Conservation (phyloP, 2,797 vertebrate species). For the Paguma larvata region DNA sequence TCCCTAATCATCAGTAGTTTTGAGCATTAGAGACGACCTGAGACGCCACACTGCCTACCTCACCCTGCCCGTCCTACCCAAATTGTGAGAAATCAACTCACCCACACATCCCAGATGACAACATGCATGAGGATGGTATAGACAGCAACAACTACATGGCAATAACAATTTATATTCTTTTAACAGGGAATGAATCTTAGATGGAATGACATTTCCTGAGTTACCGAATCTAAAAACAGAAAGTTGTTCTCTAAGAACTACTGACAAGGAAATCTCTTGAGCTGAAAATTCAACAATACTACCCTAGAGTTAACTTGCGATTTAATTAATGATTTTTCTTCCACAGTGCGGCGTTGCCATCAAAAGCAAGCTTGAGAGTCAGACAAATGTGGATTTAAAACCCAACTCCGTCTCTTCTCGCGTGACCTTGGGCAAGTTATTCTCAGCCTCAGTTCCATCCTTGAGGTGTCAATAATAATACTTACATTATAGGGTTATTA, state of each 20-base stretch:
- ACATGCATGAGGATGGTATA: background rate
- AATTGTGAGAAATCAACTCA: background rate
- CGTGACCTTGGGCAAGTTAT: background rate
- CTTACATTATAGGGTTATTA: conserved; percentile 17
- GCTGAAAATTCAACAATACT: conserved; percentile 48
- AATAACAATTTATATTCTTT: background rate
- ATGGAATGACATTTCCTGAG: background rate
- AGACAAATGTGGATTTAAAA: background rate
- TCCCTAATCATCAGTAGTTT: background rate
- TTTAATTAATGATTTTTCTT: conserved; percentile 3
- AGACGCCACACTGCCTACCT: background rate
- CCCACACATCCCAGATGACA: background rate
- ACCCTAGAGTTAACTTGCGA: background rate
- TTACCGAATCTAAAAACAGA: conserved; percentile 51
- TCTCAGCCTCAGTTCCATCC: background rate
- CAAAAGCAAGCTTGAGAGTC: background rate
- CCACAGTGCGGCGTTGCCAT: background rate
- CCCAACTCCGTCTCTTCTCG: background rate
- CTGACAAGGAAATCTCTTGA: background rate
- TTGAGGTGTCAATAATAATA: conserved; percentile 20
- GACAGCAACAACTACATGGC: background rate
- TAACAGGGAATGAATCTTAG: background rate
- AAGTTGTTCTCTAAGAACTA: conserved; percentile 33
- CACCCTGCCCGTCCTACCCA: background rate
- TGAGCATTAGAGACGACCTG: background rate